Evolutionary conservation across 2,888 invertebrate genomes (phyloP).

Genomic region (Elegia similella): DNA sequence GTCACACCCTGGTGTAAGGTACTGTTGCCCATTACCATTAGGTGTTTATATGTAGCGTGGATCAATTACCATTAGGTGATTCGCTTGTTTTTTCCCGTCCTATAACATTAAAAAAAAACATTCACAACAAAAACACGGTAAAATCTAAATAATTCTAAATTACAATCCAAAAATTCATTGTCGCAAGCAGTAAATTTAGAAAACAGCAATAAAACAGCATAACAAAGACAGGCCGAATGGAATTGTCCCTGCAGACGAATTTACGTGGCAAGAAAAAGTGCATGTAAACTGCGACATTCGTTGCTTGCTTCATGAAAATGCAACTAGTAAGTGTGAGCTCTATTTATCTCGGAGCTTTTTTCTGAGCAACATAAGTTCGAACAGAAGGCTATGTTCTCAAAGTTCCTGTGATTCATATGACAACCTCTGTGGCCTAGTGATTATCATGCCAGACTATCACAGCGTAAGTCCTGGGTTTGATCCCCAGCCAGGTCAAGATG

Average conservation of each 20-base stretch:
- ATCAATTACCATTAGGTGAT: too few species aligned
- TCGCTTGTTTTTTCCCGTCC: too few species aligned
- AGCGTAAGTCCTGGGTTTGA: too few species aligned
- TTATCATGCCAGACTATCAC: too few species aligned
- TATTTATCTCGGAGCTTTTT: conserved; percentile 5
- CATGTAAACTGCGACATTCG: conserved; percentile 15
- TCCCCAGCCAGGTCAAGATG: too few species aligned
- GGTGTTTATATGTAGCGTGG: too few species aligned
- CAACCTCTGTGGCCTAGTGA: too few species aligned
- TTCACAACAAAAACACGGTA: background rate
- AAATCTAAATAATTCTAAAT: background rate
- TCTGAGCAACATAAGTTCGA: background rate
- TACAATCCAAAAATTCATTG: background rate
- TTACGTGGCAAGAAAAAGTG: conserved; percentile 16
- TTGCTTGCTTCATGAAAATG: conserved; percentile 13
- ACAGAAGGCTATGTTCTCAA: background rate
- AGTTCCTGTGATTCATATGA: too few species aligned
- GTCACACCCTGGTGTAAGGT: too few species aligned
- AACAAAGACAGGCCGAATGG: conserved; percentile 13
- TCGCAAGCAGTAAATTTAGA: conserved; percentile 9
- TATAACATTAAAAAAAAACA: too few species aligned
- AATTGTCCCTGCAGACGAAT: conserved; percentile 13
- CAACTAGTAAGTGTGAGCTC: conserved; percentile 13
- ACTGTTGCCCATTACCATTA: too few species aligned
- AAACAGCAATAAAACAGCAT: conserved; percentile 4